These are phyloP conservation scores for Gymnorhina tibicen DNA, from an alignment of 2,113 vertebrate species.

Conservation along the genomic window DNA sequence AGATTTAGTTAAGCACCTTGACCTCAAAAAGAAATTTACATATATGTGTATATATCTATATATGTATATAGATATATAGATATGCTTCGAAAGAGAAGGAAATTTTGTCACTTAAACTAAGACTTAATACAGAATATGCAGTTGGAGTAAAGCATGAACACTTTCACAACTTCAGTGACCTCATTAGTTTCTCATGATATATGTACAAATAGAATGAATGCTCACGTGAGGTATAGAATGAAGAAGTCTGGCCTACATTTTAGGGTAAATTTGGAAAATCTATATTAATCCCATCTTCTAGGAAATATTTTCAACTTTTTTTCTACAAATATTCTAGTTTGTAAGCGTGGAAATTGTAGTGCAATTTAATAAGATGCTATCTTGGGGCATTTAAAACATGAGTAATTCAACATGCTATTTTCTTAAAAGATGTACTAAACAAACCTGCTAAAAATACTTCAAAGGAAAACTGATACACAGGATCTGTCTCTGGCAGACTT, in stretches of 20 bases:
- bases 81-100: not conserved
- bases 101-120: not conserved
- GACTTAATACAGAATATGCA: not conserved
- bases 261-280: not conserved
- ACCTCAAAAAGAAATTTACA: not conserved
- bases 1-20: not conserved
- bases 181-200: not conserved
- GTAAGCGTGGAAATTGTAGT: not conserved
- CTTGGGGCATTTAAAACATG: not conserved
- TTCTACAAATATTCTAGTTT: not conserved
- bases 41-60: not conserved
- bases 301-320: not conserved
- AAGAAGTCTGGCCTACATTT: not conserved
- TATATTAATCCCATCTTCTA: not conserved
- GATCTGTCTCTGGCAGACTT: slow-evolving; percentile 82
- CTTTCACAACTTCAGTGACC: not conserved
- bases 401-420: not conserved
- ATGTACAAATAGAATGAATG: not conserved
- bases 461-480: slow-evolving; percentile 84
- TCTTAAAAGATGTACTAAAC: not conserved
- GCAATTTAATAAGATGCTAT: not conserved
- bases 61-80: not conserved
- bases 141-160: not conserved
- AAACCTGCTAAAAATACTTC: slow-evolving; percentile 87
- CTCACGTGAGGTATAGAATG: not conserved